These are phyloP conservation scores for Drosophila pseudoobscura DNA, from an alignment of 1,140 invertebrate species.

Conservation along the genomic window DNA sequence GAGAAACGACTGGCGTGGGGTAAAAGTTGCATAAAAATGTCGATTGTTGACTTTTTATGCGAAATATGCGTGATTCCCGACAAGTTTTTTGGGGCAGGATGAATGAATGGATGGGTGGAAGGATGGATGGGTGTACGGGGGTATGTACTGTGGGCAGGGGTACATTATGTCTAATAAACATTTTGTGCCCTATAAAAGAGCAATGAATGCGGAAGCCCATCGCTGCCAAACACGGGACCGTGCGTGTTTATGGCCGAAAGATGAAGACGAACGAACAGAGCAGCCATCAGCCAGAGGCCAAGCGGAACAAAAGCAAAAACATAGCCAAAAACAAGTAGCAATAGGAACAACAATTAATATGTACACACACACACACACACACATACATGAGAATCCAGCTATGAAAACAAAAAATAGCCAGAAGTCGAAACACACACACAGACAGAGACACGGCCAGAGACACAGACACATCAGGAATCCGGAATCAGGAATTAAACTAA, in stretches of 20 bases:
- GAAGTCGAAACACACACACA: not conserved
- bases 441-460: no score
- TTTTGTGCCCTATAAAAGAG: conserved; percentile 67
- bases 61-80: conserved; percentile 69
- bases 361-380: conserved; percentile 37
- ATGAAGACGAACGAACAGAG: conserved; percentile 38
- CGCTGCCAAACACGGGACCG: conserved; percentile 72
- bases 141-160: not conserved
- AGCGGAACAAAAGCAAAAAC: conserved; percentile 11
- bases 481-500: conserved; percentile 61
- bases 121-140: not conserved
- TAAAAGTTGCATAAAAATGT: conserved; percentile 63
- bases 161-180: conserved; percentile 76
- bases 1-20: no score
- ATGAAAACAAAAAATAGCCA: conserved; percentile 10
- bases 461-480: not conserved
- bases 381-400: not conserved
- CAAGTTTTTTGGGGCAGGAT: conserved; percentile 28
- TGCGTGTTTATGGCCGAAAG: conserved; percentile 70
- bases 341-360: conserved; percentile 69
- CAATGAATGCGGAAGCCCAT: conserved; percentile 62
- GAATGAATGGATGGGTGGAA: not conserved
- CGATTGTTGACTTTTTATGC: conserved; percentile 73
- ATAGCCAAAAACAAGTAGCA: conserved; percentile 31
- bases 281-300: conserved; percentile 2